These are phyloP conservation scores for Drosophila saltans DNA, from an alignment of 1,140 invertebrate species.

Conservation along the genomic window DNA sequence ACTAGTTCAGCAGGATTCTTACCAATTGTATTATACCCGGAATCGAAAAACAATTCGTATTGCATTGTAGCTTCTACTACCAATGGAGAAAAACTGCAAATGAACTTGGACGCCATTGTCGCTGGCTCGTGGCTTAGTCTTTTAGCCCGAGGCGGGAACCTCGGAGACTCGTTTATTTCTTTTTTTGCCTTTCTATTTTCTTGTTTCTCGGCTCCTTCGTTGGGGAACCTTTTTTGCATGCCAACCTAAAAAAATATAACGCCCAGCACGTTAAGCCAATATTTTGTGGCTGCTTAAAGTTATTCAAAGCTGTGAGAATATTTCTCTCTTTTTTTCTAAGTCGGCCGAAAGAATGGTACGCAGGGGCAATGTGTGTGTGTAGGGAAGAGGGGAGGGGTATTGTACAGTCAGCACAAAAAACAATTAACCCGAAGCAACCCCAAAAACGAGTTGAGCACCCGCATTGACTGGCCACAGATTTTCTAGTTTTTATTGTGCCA, in stretches of 20 bases:
- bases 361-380: background rate
- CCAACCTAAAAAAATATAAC: constrained; percentile 57
- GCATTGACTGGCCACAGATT: constrained; percentile 70
- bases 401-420: constrained; percentile 65
- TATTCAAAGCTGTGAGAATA: constrained; percentile 62
- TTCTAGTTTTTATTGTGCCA: constrained; percentile 56
- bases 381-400: background rate
- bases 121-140: constrained; percentile 20
- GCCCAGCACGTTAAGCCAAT: constrained; percentile 72
- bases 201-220: constrained; percentile 18
- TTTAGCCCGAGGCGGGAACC: constrained; percentile 5
- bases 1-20: constrained; percentile 21
- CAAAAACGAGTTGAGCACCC: constrained; percentile 43
- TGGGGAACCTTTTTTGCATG: constrained; percentile 33
- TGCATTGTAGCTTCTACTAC: constrained; percentile 25
- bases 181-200: constrained; percentile 21
- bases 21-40: constrained; percentile 5
- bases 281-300: constrained; percentile 74
- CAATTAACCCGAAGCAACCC: constrained; percentile 55
- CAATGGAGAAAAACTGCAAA: constrained; percentile 64
- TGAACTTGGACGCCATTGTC: constrained; percentile 53
- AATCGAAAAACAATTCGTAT: constrained; percentile 46
- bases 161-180: constrained; percentile 3
- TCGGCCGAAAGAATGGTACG: constrained; percentile 9
- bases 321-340: constrained; percentile 42